These are phyloP conservation scores for Tenrec ecaudatus DNA, from an alignment of 2,113 vertebrate species.

Conservation along the genomic window DNA sequence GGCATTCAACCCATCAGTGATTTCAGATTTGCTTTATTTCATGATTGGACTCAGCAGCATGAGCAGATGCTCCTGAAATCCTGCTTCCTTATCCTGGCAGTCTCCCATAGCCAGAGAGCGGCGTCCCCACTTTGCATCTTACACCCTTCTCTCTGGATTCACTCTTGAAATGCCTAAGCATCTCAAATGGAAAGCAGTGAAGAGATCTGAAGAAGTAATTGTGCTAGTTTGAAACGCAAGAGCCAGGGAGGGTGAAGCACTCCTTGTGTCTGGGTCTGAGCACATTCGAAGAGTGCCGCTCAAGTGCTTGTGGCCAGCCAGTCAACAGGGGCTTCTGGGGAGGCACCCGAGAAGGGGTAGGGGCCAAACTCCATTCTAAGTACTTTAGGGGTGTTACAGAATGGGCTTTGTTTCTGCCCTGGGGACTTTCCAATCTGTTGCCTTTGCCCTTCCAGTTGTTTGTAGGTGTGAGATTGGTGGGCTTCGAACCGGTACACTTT, in stretches of 20 bases:
- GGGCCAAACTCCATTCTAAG: neutral
- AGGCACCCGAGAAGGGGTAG: neutral
- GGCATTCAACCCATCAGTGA: conserved; percentile 65
- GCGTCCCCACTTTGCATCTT: conserved; percentile 2
- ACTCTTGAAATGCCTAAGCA: neutral
- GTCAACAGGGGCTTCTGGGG: neutral
- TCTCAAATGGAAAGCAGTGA: neutral
- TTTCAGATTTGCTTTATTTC: conserved; percentile 74
- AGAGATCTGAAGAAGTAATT: conserved; percentile 45
- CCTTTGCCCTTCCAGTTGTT: neutral
- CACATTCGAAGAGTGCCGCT: neutral
- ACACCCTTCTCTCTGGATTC: conserved; percentile 18
- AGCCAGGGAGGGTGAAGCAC: neutral
- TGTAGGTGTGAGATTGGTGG: neutral
- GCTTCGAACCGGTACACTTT: neutral
- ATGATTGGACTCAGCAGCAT: conserved; percentile 74
- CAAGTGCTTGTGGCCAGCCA: neutral
- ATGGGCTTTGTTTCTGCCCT: neutral
- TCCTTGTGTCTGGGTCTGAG: conserved; percentile 6
- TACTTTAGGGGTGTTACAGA: neutral
- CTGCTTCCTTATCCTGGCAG: neutral
- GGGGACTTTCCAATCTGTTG: neutral
- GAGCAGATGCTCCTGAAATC: conserved; percentile 63
- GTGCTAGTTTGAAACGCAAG: neutral
- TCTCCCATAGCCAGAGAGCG: neutral